Percentiles rank a stretch among this genome's conserved stretches.
Evolutionary conservation across 2,888 invertebrate species (phyloP).

Genomic region (Rhagonycha fulva): DNA sequence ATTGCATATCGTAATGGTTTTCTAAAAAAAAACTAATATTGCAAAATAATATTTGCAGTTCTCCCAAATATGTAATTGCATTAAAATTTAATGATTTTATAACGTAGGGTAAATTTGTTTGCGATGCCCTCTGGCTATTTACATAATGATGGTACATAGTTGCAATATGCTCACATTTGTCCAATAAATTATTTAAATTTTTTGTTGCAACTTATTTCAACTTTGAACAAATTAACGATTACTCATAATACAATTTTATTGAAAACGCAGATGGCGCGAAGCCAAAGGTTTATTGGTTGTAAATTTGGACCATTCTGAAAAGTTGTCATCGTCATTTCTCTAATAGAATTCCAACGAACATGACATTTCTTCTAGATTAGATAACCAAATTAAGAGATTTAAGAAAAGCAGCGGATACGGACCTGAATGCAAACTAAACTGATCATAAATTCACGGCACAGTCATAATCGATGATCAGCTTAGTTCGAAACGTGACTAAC

Average conservation of each 20-base stretch:
- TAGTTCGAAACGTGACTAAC: slow-evolving; percentile 37
- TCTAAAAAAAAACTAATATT: background rate
- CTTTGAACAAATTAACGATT: background rate
- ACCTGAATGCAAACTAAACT: slow-evolving; percentile 28
- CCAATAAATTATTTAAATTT: background rate
- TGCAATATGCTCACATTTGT: background rate
- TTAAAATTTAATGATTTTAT: background rate
- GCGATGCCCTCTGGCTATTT: background rate
- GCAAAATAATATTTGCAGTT: background rate
- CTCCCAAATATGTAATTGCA: background rate
- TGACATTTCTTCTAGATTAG: background rate
- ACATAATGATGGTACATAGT: slow-evolving; percentile 1
- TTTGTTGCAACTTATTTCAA: background rate
- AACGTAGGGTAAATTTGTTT: background rate
- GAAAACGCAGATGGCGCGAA: background rate
- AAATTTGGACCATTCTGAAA: background rate
- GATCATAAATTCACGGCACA: slow-evolving; percentile 38
- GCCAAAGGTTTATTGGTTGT: background rate
- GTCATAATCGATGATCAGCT: slow-evolving; percentile 41
- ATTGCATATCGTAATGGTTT: background rate
- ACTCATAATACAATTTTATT: background rate
- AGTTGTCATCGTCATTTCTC: background rate
- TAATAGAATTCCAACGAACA: background rate
- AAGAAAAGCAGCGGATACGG: background rate
- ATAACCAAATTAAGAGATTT: background rate